phyloP scores from a whole-genome alignment of 35 echinoderm and acorn worm species.

The Ophiothrix spiculata region DNA sequence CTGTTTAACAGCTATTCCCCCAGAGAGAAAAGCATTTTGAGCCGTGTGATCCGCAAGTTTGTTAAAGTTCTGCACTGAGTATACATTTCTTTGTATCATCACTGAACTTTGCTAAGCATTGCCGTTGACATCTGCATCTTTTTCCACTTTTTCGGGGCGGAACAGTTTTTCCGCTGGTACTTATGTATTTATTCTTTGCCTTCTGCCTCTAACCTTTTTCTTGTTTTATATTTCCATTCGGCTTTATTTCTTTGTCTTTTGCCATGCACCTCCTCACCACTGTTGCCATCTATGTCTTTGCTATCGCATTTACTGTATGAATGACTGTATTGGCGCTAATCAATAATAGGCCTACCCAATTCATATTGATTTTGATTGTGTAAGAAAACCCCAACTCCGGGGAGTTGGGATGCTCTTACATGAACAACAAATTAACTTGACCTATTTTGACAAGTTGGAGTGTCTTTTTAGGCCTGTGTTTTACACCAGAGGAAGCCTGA shows the following conservation, averaged over 20 bases:
- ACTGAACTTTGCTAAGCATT: not conserved
- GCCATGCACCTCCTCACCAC: not conserved
- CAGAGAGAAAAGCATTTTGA: slow-evolving; percentile 40
- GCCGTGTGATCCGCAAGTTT: slow-evolving; percentile 16
- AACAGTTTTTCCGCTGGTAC: not conserved
- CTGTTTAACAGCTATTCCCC: slow-evolving; percentile 20
- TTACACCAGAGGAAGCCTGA: too few relatives aligned
- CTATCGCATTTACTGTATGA: too few relatives aligned
- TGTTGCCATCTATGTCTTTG: not conserved
- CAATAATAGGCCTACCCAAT: too few relatives aligned
- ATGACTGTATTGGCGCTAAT: too few relatives aligned
- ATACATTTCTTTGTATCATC: slow-evolving; percentile 28
- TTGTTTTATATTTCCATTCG: not conserved
- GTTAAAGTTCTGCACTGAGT: slow-evolving; percentile 28
- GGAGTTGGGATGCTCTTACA: too few relatives aligned
- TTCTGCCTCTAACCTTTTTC: not conserved
- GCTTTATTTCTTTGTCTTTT: not conserved
- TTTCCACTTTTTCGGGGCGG: not conserved
- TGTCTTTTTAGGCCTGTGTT: too few relatives aligned
- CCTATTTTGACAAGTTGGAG: too few relatives aligned
- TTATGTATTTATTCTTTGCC: not conserved
- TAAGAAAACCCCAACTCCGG: too few relatives aligned
- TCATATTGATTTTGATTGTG: too few relatives aligned
- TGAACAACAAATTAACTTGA: too few relatives aligned
- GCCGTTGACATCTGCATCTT: not conserved